These are phyloP conservation scores for Pocillopora verrucosa DNA, from an alignment of 64 coral and sea anemone species.

Conservation along the genomic window DNA sequence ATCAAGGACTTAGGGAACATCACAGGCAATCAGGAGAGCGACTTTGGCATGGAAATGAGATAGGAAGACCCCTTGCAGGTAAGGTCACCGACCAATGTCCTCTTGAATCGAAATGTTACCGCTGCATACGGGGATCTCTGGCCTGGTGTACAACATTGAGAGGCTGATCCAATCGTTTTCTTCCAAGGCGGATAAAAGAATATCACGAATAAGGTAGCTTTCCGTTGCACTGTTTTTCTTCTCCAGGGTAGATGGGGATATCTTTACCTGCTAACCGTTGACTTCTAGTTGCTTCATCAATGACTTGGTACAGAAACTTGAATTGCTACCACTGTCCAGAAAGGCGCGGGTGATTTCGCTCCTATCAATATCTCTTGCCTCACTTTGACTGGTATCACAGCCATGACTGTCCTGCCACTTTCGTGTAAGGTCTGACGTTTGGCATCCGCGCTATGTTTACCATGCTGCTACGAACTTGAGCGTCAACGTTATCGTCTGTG, in stretches of 20 bases:
- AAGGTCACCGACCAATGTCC: background rate
- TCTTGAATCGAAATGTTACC: background rate
- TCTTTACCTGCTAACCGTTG: background rate
- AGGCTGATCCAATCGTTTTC: background rate
- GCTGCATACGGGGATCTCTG: background rate
- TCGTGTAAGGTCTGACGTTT: too few species aligned
- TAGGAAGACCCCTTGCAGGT: too few species aligned
- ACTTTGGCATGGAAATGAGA: too few species aligned
- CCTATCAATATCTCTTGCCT: background rate
- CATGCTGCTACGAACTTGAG: too few species aligned
- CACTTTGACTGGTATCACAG: constrained; percentile 23
- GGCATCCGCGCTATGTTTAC: too few species aligned
- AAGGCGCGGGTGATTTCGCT: background rate
- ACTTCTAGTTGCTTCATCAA: too few species aligned
- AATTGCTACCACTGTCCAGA: background rate
- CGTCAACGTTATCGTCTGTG: too few species aligned
- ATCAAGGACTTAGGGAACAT: background rate
- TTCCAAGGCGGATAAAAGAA: background rate
- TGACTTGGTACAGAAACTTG: too few species aligned
- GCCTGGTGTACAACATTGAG: background rate
- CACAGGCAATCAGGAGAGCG: too few species aligned
- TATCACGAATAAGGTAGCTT: background rate
- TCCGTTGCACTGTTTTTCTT: background rate
- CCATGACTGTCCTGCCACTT: background rate
- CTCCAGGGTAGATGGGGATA: background rate